Conservation (phyloP, 2,888 invertebrate species). For the Alcis repandata region DNA sequence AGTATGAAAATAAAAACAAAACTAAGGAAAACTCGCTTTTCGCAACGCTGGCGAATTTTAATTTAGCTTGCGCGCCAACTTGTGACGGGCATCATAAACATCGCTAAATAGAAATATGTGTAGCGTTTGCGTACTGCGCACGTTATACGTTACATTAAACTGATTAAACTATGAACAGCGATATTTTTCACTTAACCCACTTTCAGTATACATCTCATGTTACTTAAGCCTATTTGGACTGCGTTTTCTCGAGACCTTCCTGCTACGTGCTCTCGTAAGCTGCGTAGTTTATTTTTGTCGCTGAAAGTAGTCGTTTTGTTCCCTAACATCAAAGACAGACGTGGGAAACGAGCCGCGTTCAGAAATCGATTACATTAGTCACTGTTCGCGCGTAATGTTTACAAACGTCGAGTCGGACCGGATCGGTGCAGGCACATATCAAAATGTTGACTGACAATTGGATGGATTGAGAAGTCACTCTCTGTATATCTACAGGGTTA, state of each 20-base stretch:
- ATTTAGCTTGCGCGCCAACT: conserved; percentile 42
- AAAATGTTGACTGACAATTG: conserved; percentile 23
- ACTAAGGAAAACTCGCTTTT: conserved; percentile 32
- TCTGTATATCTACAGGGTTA: background rate
- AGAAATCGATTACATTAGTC: conserved; percentile 42
- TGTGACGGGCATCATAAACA: conserved; percentile 34
- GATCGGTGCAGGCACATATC: conserved; percentile 24
- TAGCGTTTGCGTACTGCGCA: conserved; percentile 10
- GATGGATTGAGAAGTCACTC: conserved; percentile 11
- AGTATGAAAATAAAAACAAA: conserved; percentile 47
- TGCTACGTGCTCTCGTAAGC: conserved; percentile 15
- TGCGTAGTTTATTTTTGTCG: conserved; percentile 18
- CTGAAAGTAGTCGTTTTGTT: conserved; percentile 27
- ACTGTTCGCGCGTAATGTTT: conserved; percentile 35
- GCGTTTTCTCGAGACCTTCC: conserved; percentile 9
- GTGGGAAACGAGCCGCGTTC: conserved; percentile 26
- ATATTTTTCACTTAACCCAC: conserved; percentile 43
- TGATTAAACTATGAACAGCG: conserved; percentile 40
- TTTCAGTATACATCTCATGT: conserved; percentile 28
- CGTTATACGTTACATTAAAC: conserved; percentile 32
- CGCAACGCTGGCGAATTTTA: conserved; percentile 48
- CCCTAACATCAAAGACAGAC: conserved; percentile 30
- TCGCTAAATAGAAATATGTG: conserved; percentile 28
- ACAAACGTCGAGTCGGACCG: conserved; percentile 25
- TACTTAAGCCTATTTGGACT: conserved; percentile 22